Evolutionary conservation across 2,113 vertebrate genomes (phyloP), one percentile per base, ranked within the genome.

Genomic region (Nicator chloris): DNA sequence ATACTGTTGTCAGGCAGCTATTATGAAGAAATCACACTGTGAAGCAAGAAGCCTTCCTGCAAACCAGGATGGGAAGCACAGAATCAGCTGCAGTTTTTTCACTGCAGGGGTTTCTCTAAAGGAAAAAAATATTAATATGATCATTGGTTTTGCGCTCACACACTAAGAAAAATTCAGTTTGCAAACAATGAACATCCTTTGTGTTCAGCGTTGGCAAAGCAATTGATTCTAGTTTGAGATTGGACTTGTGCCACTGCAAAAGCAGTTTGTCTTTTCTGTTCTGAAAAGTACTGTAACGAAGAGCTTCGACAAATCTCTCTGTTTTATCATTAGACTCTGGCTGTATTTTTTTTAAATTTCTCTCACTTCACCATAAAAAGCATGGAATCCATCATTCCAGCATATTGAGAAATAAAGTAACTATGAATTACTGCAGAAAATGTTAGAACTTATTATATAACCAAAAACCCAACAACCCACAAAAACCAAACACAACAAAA

Each of bases 141-240:
- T 97, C 96, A 91, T 87, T 91, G 26, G 5, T 96, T 97, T 95
- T 94, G 92, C 85, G 71, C 69, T 86, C 76, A 57, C 88, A 31
- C 86, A 76, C 89, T 72, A 89, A 96, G 93, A 96, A 97, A 97
- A 97, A 96, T 68, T 76, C 70, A 75, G 97, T 98, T 98, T 98
- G 97, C 97, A 98, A 98, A 98, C 97, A 98, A 97, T 96, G 97
- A 98, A 97, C 96, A 97, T 98, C 97, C 97, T 98, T 98, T 97
- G 97, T 98, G 97, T 95, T 97, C 82, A 95, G 88, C 9, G 23
- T 95, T 98, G 97, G 97, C 97, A 98, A 97, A 98, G 97, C 96
- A 97, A 97, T 97, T 95, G 98, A 97, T 98, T 97, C 96, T 95
- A 97, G 95, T 96, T 97, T 96, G 96, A 98, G 97, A 97, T 96